Base-by-base conservation (phyloP, 2,113 vertebrate species). In the Megalops atlanticus region DNA sequence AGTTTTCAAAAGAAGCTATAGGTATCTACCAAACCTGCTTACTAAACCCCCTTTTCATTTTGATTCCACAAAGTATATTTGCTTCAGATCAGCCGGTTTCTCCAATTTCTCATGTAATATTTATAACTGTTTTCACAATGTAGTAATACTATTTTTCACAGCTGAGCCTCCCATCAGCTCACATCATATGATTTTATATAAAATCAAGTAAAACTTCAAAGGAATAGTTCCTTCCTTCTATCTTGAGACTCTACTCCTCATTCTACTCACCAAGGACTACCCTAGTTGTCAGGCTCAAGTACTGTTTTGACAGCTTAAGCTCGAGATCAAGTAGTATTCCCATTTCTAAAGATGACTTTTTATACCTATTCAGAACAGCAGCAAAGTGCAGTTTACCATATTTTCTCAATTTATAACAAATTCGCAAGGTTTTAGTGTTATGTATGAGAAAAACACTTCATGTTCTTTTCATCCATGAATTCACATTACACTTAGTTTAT, bases 401-500 rank as follows among this genome's bases (percentile, higher is more conserved):
- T 4, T 52, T 64, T 24, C 54, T 31, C 31, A 27, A 45, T 45
- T 31, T n/a, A 45, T 6, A 43, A 74, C 14, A 38, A 16, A 41
- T 36, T 40, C 3, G 1, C 21, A 43, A 10, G 4, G n/a, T n/a
- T n/a, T n/a, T n/a, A n/a, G n/a, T n/a, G n/a, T n/a, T n/a, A n/a
- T n/a, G n/a, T 16, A 31, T 24, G 12, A 75, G 5, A 45, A 31
- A n/a, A 74, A 8, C n/a, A 75, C n/a, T 41, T 38, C n/a, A 11
- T 40, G 39, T 41, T 74, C 39, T 74, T 43, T 38, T 41, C 41
- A 75, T 75, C 33, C 40, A n/a, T n/a, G n/a, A n/a, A n/a, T n/a
- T n/a, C n/a, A n/a, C n/a, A n/a, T n/a, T n/a, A n/a, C n/a, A n/a
- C n/a, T n/a, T n/a, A n/a, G n/a, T n/a, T n/a, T n/a, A n/a, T n/a